Base-by-base conservation (phyloP, 2,888 invertebrate species). In the Busseola fusca region DNA sequence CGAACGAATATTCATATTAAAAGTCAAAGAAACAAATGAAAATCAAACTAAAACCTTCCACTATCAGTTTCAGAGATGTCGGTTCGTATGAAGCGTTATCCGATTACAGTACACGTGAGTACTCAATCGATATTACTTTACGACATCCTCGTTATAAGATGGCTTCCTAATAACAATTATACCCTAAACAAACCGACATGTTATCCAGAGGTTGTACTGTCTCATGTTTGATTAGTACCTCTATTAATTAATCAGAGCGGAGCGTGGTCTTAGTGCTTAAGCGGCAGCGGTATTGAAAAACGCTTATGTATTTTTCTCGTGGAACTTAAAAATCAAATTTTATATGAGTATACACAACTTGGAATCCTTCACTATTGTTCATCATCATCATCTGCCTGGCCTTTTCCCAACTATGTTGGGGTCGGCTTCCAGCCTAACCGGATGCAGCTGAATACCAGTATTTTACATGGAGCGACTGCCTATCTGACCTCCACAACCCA, bases 221-320 rank as follows among this genome's bases (percentile, higher is more conserved):
- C 72, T 73, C 63, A 69, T 84, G 69, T 84, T 86, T 85, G 83
- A 85, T 83, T 84, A 81, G 82, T 76, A 76, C 40, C 40, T 40
- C 1, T 85, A 82, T 76, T 79, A 78, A 82, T 80, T 85, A 81
- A 76, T 83, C 71, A 68, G 72, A 42, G 40, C 62, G 60, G 14
- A 60, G 7, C 65, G 67, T 34, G 72, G 14, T 10, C 62, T 67
- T 48, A 50, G 68, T 80, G 66, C 3, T 57, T 70, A 67, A 72
- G 87, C 76, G 66, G n/a, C 12, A 78, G 82, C 80, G 80, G 56
- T 45, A 0, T 0, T 25, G 1, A 14, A 65, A 80, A 56, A 34
- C 37, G 50, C 58, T 21, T 50, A 10, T 9, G n/a, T n/a, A n/a
- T 50, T 48, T 18, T 3, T 3, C n/a, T 4, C 21, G 10, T 48